These are phyloP conservation scores for Perca fluviatilis DNA, from an alignment of 2,113 vertebrate species.

Conservation along the genomic window DNA sequence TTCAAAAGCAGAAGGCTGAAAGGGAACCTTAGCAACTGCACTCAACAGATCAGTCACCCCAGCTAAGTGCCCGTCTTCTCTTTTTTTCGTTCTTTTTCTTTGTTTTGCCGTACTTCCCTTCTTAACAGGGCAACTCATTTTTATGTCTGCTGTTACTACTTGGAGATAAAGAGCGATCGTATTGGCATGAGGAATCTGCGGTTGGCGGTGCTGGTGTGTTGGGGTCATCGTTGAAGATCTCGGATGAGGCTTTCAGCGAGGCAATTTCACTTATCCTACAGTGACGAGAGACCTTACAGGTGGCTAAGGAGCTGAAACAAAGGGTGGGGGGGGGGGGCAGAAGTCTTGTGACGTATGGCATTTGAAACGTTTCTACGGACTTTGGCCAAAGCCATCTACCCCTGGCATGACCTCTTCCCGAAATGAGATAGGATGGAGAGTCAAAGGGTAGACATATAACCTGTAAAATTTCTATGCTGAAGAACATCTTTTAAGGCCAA, in stretches of 20 bases:
- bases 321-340: not conserved
- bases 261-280: conserved; percentile 23
- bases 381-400: conserved; percentile 5
- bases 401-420: not conserved
- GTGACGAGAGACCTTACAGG: conserved; percentile 31
- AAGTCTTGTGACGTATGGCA: not conserved
- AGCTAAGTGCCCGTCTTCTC: conserved; percentile 43
- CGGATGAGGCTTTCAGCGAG: conserved; percentile 21
- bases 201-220: conserved; percentile 17
- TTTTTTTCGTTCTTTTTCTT: conserved; percentile 7
- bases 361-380: not conserved
- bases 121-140: conserved; percentile 86
- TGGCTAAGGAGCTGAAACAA: conserved; percentile 23
- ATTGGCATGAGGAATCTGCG: conserved; percentile 31
- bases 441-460: conserved; percentile 1
- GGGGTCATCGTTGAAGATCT: conserved; percentile 51
- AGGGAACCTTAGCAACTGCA: conserved; percentile 76
- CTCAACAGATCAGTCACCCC: conserved; percentile 65
- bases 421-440: not conserved
- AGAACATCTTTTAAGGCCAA: not conserved
- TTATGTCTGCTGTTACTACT: conserved; percentile 86
- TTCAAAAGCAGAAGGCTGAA: not conserved
- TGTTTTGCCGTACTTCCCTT: conserved; percentile 82
- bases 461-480: not conserved
- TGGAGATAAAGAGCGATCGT: conserved; percentile 32